Evolutionary conservation across 1,140 invertebrate genomes (phyloP), one percentile per base, ranked within the genome.

Genomic region (Sitophilus oryzae): DNA sequence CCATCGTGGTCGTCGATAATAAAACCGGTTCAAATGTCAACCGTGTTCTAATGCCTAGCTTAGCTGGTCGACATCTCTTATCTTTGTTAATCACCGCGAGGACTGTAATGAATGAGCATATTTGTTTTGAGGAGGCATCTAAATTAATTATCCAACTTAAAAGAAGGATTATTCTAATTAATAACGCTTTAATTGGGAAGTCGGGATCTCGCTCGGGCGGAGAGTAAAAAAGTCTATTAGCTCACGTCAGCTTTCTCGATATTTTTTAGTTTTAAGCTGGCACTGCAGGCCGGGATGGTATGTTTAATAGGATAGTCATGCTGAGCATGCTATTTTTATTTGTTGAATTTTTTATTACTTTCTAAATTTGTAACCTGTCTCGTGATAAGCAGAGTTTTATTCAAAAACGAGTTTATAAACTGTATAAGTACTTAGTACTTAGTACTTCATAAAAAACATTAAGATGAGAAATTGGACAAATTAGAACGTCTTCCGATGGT

Each of bases 101-200:
- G 40, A 21, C 19, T 21, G 18, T 18, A 42, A 42, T 42, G 19
- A 42, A 42, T 42, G 40, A 18, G 40, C 40, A 42, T 42, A 42
- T 42, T 42, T 42, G 40, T 42, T 38, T 38, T 42, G 18, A 42
- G 21, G 40, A 42, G 3, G 40, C n/a, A 20, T 42, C 21, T 42
- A 42, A 42, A 42, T 42, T 42, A 42, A 42, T 42, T 20, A 19
- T n/a, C 18, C 40, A 42, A 42, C 18, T 42, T 42, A 42, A 5
- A 42, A 42, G 6, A 42, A 19, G 40, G 40, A 42, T 42, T 42
- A 42, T 42, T n/a, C 40, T 20, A 42, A 42, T 42, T 42, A 19
- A 42, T 42, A 15, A 20, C 18, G 19, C 10, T 8, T 21, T 42
- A 42, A 42, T 42, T 42, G 18, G 6, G 16, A 11, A 20, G 18